Evolutionary conservation across 2,888 invertebrate genomes (phyloP), one percentile per base, ranked within the genome.

Genomic region (Chorisops tibialis): DNA sequence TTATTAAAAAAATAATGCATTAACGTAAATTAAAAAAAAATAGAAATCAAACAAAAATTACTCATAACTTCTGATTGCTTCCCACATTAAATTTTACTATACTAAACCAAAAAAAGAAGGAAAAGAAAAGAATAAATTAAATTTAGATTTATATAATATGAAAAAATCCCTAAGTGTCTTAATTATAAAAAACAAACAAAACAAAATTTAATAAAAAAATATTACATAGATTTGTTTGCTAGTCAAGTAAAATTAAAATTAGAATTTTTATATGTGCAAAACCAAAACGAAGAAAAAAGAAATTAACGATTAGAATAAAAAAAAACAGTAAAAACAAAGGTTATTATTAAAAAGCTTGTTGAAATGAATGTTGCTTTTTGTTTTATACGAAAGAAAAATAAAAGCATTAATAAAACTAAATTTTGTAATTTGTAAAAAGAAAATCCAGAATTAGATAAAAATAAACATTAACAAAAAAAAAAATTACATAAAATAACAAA

Each of bases 101-200:
- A 56, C 43, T 56, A 14, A 30, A 30, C 19, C 12, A 39, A 52
- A 21, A n/a, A 52, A 35, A 16, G 37, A 45, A 21, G 43, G 35
- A 11, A 14, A 12, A 56, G 35, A 37, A 43, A 16, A 45, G 16
- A 30, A n/a, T 35, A 43, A 35, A 41, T 21, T n/a, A n/a, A n/a
- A n/a, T n/a, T n/a, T n/a, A n/a, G n/a, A n/a, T n/a, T n/a, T n/a
- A n/a, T n/a, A n/a, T n/a, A n/a, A 54, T 18, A 56, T 56, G 56
- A 19, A 45, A 54, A 39, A 56, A 45, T 45, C 56, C 56, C 56
- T 56, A 56, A 56, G 56, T 56, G 56, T 56, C 56, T 56, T 56
- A 56, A 56, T 56, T 22, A 35, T 56, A 56, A 43, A 24, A 35
- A 54, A 54, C 12, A 21, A 24, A 16, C 18, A 16, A 11, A 51